Evolutionary conservation across 2,797 vertebrate species (phyloP), one percentile per base, ranked within the genome.

Genomic region (Leptoclinus maculatus): DNA sequence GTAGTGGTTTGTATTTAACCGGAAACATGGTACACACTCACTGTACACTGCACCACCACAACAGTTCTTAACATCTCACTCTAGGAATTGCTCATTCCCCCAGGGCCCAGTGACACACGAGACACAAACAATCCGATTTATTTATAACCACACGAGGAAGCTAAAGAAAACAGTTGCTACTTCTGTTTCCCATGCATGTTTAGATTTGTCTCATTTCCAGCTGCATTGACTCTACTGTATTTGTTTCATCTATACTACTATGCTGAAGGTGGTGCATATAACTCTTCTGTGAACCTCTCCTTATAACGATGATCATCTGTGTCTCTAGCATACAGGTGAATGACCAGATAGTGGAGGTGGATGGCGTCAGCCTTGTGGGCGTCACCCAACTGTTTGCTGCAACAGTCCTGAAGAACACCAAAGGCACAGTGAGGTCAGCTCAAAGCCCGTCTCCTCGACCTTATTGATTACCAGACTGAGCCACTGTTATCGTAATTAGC

Each of bases 341-440:
- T 79, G 97, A 98, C 93, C 97, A 98, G 93, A 98, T 98, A 78
- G 97, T 98, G 87, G 97, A 98, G 85, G 97, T 98, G 67, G 97
- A 98, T 85, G 95, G 96, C 47, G 95, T 95, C 92, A 97, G 97
- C 91, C 92, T 98, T 58, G 97, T 98, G 41, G 97, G 97, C 69
- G 97, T 98, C 83, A 97, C 97, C 1, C 97, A 97, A 65, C 95
- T 97, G 64, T 97, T 98, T 91, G 97, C 97, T 78, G 97, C 97
- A 47, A 97, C 96, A n/a, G 96, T 98, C 62, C 92, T 98, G 72
- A 98, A 98, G 93, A 98, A 98, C 93, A 98, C 97, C 29, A 97
- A 97, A 94, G 97, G 97, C 89, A 94, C 94, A 2, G 97, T 98
- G 80, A 95, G 96, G 97, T 98, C 88, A 92, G 95, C 79, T 66